phyloP scores from a whole-genome alignment of 2,797 vertebrate species.

The Lacerta viridis region DNA sequence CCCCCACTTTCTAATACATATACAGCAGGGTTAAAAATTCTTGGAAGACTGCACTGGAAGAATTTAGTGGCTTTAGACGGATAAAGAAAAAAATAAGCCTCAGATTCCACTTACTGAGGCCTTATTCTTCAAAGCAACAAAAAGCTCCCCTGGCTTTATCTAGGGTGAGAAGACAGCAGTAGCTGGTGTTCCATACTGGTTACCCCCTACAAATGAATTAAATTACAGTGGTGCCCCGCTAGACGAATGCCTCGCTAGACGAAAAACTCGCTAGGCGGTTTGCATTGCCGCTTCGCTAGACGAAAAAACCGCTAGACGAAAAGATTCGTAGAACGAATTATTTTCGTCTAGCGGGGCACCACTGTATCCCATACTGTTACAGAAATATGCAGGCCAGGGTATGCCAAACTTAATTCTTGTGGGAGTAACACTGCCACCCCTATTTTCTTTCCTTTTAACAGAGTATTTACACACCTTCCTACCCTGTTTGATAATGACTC shows the following conservation, averaged over 20 bases:
- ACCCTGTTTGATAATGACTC: too few species aligned
- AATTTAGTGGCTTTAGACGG: slow-evolving; percentile 75
- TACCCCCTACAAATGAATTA: background rate
- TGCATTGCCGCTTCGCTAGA: too few species aligned
- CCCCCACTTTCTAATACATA: slow-evolving; percentile 59
- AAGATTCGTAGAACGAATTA: too few species aligned
- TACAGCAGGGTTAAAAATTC: slow-evolving; percentile 68
- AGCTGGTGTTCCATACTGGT: background rate
- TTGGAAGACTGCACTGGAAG: slow-evolving; percentile 75
- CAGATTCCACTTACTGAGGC: slow-evolving; percentile 60
- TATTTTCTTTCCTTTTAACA: background rate
- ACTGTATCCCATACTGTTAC: background rate
- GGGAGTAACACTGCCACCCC: background rate
- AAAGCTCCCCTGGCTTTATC: slow-evolving; percentile 20
- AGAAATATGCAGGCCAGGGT: slow-evolving; percentile 9
- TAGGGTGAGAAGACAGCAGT: background rate
- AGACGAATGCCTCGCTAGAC: too few species aligned
- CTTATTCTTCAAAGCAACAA: slow-evolving; percentile 52
- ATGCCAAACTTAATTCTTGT: background rate
- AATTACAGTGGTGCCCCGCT: background rate
- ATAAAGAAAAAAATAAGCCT: slow-evolving; percentile 74
- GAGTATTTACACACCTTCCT: background rate
- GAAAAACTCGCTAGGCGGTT: too few species aligned
- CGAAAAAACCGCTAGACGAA: too few species aligned
- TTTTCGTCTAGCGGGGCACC: too few species aligned